Evolutionary conservation across 1,140 invertebrate species (phyloP).

Genomic region (Drosophila elegans): DNA sequence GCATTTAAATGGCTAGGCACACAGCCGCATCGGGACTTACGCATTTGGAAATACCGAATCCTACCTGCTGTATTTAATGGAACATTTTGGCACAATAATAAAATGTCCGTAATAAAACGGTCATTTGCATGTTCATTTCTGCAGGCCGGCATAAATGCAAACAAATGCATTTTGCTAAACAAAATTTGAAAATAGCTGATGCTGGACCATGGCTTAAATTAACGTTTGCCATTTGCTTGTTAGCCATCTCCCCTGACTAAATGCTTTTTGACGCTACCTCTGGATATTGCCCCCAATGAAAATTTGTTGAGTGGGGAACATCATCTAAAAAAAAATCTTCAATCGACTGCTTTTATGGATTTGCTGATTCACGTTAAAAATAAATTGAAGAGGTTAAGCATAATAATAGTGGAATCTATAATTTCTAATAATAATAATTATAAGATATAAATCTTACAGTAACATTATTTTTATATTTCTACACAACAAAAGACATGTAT

Average conservation of each 20-base stretch:
- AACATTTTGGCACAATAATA: slow-evolving; percentile 70
- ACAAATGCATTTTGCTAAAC: slow-evolving; percentile 39
- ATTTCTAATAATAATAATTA: too few relatives aligned
- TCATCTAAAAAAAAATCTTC: background rate
- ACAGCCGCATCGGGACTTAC: slow-evolving; percentile 63
- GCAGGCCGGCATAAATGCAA: slow-evolving; percentile 36
- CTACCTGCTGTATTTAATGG: slow-evolving; percentile 69
- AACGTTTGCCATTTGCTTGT: slow-evolving; percentile 56
- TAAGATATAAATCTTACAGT: too few relatives aligned
- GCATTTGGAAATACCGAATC: slow-evolving; percentile 12
- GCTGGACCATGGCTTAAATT: slow-evolving; percentile 33
- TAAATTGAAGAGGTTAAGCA: background rate
- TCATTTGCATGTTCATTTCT: slow-evolving; percentile 71
- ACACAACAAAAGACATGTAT: too few relatives aligned
- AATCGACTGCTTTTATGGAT: background rate
- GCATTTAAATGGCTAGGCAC: slow-evolving; percentile 51
- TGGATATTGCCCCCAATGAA: slow-evolving; percentile 13
- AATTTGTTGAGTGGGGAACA: slow-evolving; percentile 2
- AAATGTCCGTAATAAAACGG: slow-evolving; percentile 76
- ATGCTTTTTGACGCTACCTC: slow-evolving; percentile 31
- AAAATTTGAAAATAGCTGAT: slow-evolving; percentile 6
- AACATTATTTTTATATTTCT: too few relatives aligned
- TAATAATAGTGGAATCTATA: too few relatives aligned
- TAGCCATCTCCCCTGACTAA: slow-evolving; percentile 27
- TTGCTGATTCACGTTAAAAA: background rate